A percentile compares a stretch with the other conserved stretches of the same genome.
Evolutionary conservation across 2,797 vertebrate species (phyloP).

Genomic region (Xerus rutilus): DNA sequence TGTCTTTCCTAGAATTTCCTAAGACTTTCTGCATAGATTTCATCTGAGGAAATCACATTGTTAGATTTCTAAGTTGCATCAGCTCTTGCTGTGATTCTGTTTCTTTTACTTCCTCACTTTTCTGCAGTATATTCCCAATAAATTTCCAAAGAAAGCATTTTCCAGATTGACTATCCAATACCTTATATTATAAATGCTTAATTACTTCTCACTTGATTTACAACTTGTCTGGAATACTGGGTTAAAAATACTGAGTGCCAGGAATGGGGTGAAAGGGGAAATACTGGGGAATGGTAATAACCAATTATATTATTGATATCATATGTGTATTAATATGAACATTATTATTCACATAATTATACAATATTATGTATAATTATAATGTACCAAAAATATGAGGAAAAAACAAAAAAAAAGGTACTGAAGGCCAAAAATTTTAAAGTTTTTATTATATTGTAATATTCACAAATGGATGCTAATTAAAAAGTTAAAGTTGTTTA

Average conservation of each 20-base stretch:
- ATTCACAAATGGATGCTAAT: background rate
- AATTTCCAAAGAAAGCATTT: background rate
- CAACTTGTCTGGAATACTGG: background rate
- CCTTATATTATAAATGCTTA: background rate
- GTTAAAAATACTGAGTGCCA: background rate
- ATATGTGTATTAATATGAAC: too few species aligned
- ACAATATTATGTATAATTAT: too few species aligned
- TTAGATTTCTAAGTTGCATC: background rate
- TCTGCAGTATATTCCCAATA: background rate
- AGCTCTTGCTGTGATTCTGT: background rate
- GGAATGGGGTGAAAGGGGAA: background rate
- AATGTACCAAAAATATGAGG: too few species aligned
- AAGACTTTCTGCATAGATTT: background rate
- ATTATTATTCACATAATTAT: too few species aligned
- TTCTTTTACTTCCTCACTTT: background rate
- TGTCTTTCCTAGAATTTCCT: background rate
- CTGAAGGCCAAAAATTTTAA: background rate
- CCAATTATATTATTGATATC: too few species aligned
- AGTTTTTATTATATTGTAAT: background rate
- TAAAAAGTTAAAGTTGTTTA: background rate
- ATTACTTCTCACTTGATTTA: background rate
- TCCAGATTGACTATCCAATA: background rate
- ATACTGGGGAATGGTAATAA: background rate
- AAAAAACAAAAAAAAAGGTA: too few species aligned
- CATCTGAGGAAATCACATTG: background rate